Conservation (phyloP, 1,140 invertebrate species). For the Leptinotarsa lineolata region DNA sequence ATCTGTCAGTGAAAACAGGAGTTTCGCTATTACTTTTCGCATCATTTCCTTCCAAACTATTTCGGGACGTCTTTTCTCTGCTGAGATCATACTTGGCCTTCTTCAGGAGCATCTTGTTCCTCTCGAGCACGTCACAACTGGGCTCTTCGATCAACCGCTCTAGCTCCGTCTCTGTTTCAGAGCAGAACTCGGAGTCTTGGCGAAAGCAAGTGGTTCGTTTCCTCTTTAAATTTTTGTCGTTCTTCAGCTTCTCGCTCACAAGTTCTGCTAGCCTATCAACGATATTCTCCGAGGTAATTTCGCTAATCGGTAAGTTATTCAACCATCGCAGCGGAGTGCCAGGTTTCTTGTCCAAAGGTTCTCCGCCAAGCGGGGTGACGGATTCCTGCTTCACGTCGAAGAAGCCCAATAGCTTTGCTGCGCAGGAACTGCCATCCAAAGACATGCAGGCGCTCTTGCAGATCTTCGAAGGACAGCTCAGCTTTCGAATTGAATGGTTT, state of each 20-base stretch:
- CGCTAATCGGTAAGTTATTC: not conserved
- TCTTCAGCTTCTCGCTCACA: conserved; percentile 9
- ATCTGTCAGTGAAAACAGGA: not conserved
- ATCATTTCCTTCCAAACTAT: conserved; percentile 7
- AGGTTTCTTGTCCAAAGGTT: conserved; percentile 7
- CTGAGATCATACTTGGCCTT: not conserved
- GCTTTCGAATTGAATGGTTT: not conserved
- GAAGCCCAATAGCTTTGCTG: conserved; percentile 36
- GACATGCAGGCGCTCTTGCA: not conserved
- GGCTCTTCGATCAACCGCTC: conserved; percentile 28
- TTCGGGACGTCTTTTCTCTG: not conserved
- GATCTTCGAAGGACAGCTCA: not conserved
- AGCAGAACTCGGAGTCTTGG: conserved; percentile 27
- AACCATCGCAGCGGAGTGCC: conserved; percentile 1
- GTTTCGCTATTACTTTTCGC: not conserved
- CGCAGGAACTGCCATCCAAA: conserved; percentile 4
- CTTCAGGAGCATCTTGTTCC: conserved; percentile 32
- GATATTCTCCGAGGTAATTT: conserved; percentile 16
- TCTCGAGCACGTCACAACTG: conserved; percentile 24
- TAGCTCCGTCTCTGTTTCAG: conserved; percentile 36
- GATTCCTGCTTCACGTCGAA: conserved; percentile 34
- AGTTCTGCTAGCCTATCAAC: conserved; percentile 20
- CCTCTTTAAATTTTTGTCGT: conserved; percentile 12
- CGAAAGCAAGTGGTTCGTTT: not conserved
- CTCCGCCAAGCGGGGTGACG: not conserved